Conservation (phyloP, 2,888 invertebrate species). For the Adelphocoris suturalis region DNA sequence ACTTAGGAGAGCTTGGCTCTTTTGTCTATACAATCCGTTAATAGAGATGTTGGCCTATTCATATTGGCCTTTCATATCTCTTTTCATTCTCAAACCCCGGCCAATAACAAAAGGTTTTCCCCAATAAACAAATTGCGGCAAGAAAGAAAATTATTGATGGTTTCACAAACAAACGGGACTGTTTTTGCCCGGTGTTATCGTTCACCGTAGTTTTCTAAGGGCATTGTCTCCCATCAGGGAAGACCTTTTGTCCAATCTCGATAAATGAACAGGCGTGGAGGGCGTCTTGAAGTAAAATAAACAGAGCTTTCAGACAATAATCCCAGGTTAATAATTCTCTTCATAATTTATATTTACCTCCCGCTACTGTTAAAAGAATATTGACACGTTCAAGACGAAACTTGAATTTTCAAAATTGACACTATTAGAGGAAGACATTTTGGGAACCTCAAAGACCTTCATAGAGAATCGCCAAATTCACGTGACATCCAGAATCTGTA, state of each 20-base stretch:
- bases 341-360: slow-evolving; percentile 17
- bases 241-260: slow-evolving; percentile 45
- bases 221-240: slow-evolving; percentile 38
- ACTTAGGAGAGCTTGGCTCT: neutral
- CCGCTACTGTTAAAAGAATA: neutral
- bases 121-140: slow-evolving; percentile 54
- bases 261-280: slow-evolving; percentile 51
- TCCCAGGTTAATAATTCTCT: slow-evolving; percentile 12
- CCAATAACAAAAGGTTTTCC: slow-evolving; percentile 19
- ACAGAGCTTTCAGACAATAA: slow-evolving; percentile 6
- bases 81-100: neutral
- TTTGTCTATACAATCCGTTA: slow-evolving; percentile 20
- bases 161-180: neutral
- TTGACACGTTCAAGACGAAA: neutral
- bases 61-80: slow-evolving; percentile 13
- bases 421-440: too few relatives aligned
- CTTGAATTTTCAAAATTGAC: neutral
- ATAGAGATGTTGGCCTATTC: slow-evolving; percentile 20
- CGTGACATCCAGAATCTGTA: too few relatives aligned
- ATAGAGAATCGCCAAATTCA: too few relatives aligned
- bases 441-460: too few relatives aligned
- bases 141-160: slow-evolving; percentile 63
- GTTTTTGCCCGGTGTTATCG: slow-evolving; percentile 47
- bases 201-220: slow-evolving; percentile 37
- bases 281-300: slow-evolving; percentile 34